Conservation (phyloP, 2,888 invertebrate genomes). For the Leptopilina drosophilae region DNA sequence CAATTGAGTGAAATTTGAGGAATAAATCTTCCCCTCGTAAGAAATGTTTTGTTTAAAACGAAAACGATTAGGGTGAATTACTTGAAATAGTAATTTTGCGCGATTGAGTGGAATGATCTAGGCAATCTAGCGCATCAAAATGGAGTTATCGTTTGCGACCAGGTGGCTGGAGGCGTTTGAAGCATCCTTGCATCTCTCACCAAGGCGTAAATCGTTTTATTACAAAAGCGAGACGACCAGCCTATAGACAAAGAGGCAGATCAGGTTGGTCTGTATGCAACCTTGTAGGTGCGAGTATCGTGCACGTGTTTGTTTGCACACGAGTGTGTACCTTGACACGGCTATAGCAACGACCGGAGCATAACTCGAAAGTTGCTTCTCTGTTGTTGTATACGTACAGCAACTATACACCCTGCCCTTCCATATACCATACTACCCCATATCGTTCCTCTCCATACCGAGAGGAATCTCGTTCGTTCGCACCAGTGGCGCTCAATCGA, state of each 20-base stretch:
- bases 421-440: constrained; percentile 45
- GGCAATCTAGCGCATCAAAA: constrained; percentile 56
- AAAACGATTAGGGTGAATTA: too few relatives aligned
- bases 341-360: constrained; percentile 32
- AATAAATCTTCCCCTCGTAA: too few relatives aligned
- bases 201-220: constrained; percentile 37
- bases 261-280: constrained; percentile 22
- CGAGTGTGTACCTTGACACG: constrained; percentile 40
- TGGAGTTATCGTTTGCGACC: constrained; percentile 66
- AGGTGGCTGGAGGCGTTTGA: constrained; percentile 29
- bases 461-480: constrained; percentile 66
- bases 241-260: constrained; percentile 38
- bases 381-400: constrained; percentile 37
- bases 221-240: constrained; percentile 31
- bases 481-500: constrained; percentile 66
- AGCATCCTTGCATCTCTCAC: constrained; percentile 24
- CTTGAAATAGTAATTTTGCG: neutral
- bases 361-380: constrained; percentile 39
- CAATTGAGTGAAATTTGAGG: too few relatives aligned
- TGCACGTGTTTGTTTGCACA: constrained; percentile 39
- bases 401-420: constrained; percentile 22
- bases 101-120: constrained; percentile 9
- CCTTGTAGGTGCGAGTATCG: constrained; percentile 37
- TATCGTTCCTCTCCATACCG: constrained; percentile 58
- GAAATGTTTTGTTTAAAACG: too few relatives aligned